Evolutionary conservation across 1,140 invertebrate species (phyloP), one percentile per base, ranked within the genome.

Genomic region (Drosophila chauvacae): DNA sequence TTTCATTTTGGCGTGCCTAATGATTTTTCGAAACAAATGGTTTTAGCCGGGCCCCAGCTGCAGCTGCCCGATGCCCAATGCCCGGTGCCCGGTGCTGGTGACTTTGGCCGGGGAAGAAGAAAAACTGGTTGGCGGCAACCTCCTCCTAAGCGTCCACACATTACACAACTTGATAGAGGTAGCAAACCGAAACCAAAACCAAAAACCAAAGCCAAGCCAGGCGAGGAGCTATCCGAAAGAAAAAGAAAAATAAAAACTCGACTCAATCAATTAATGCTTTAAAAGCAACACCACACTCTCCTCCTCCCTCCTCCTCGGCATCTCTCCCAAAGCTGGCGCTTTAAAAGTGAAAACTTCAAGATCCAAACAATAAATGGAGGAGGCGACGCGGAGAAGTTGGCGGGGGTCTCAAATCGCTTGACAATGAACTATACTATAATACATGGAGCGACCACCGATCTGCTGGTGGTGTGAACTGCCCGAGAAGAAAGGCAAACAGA

Each of bases 1-100:
- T 85, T 85, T 85, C 81, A 85, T 85, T 85, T 83, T 75, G 80
- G 80, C 80, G 64, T 82, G 80, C 59, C 69, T 72, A 71, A 59
- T 72, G 69, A 71, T 72, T 72, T 70, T 72, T 68, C 63, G 48
- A 70, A 71, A 59, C 51, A 71, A 72, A 72, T 50, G 51, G 44
- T 70, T 70, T 70, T 26, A 70, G 62, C 39, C 48, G 11, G 7
- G 23, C 45, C 20, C 53, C 45, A 59, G 69, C 53, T 59, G 53
- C 53, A 71, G 33, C 50, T 33, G 28, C 50, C 42, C 26, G 45
- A 7, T 33, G 50, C 48, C 50, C 50, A 28, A 26, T 26, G 48
- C n/a, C 50, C 50, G 50, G 28, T 28, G 48, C n/a, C 13, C 18
- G 44, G 47, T 28, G 47, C 28, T 23, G 20, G 47, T 66, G 64